Conservation (phyloP, 92 coral and sea anemone species). For the Epizoanthus rinbou region DNA sequence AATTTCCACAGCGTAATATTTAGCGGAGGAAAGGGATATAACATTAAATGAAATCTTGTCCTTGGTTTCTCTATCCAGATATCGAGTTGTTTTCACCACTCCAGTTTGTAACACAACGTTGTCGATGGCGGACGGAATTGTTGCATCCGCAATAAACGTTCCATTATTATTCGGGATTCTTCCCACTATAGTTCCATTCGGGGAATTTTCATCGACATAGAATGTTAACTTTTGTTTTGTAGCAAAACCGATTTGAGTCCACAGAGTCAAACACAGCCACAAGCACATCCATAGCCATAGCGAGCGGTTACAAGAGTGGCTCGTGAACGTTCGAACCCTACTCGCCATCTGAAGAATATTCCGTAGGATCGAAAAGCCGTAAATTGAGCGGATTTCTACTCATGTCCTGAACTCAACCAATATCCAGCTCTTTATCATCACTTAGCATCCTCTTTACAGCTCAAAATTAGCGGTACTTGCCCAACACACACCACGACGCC, state of each 20-base stretch:
- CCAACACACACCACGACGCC: constrained; percentile 26
- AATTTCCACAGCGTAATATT: constrained; percentile 38
- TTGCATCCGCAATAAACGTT: background rate
- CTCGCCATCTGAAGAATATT: constrained; percentile 21
- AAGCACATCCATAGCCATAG: constrained; percentile 55
- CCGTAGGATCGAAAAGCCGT: constrained; percentile 17
- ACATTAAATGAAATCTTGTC: constrained; percentile 42
- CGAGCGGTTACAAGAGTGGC: constrained; percentile 45
- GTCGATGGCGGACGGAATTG: background rate
- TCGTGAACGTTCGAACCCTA: constrained; percentile 22
- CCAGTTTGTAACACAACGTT: constrained; percentile 50
- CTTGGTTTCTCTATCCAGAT: constrained; percentile 78
- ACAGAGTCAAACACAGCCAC: constrained; percentile 60
- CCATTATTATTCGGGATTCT: constrained; percentile 45
- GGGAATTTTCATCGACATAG: constrained; percentile 78
- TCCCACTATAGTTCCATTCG: constrained; percentile 81
- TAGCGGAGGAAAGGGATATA: too few species aligned
- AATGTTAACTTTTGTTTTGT: constrained; percentile 46
- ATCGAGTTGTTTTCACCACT: constrained; percentile 52
- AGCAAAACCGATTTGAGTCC: constrained; percentile 45
- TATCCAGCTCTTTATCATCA: constrained; percentile 26
- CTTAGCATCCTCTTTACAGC: background rate
- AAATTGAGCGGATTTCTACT: constrained; percentile 35
- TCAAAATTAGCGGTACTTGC: constrained; percentile 1
- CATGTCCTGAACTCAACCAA: constrained; percentile 31